phyloP scores from a whole-genome alignment of 2,797 vertebrate species.

The Cuculus canorus region DNA sequence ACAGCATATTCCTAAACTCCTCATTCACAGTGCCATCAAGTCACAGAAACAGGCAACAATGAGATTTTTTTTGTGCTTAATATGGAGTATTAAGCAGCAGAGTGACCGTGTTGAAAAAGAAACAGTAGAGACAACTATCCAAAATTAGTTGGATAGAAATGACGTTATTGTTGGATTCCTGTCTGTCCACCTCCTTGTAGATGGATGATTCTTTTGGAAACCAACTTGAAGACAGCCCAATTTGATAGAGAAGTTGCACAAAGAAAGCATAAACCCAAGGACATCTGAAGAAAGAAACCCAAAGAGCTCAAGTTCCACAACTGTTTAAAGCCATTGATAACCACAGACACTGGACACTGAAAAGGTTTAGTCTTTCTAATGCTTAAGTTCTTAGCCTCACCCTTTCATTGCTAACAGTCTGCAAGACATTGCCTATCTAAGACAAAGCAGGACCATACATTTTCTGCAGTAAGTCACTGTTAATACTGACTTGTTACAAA shows the following conservation, averaged over 20 bases:
- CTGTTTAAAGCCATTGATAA: not conserved
- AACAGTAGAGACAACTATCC: not conserved
- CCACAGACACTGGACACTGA: not conserved
- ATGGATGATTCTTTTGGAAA: not conserved
- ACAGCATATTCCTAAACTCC: not conserved
- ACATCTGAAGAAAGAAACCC: not conserved
- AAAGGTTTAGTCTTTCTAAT: not conserved
- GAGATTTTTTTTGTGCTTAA: not conserved
- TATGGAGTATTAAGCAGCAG: not conserved
- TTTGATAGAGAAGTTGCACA: not conserved
- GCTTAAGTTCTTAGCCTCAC: not conserved
- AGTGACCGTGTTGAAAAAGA: not conserved
- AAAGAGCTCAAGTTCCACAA: not conserved
- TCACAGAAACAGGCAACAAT: not conserved
- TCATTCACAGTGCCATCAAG: not conserved
- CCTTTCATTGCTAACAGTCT: not conserved
- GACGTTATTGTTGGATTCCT: not conserved
- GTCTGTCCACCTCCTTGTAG: not conserved
- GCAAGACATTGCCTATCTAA: not conserved
- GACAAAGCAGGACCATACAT: not conserved
- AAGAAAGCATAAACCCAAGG: not conserved
- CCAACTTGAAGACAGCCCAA: not conserved
- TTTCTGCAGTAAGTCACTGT: not conserved
- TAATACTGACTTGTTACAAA: conserved; percentile 53
- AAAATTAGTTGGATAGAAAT: not conserved